Base-by-base conservation (phyloP, 2,888 invertebrate genomes). In the Callyntrura guangdongensis region DNA sequence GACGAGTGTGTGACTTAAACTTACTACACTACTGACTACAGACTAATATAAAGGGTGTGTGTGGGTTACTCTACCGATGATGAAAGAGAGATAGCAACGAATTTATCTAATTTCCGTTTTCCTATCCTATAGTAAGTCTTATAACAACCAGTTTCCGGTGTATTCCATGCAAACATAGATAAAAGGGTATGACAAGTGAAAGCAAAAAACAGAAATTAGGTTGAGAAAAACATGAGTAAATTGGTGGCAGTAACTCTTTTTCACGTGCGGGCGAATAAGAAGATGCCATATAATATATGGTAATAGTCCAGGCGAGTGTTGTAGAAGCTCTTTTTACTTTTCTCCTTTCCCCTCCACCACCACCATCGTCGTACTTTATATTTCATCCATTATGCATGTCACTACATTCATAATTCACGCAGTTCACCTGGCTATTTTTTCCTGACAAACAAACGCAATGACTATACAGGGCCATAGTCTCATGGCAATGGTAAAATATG, bases 351-450 rank as follows among this genome's bases (percentile, higher is more conserved):
- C n/a, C 36, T 56, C 56, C 25, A n/a, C n/a, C n/a, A n/a, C n/a
- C n/a, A n/a, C n/a, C n/a, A n/a, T n/a, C n/a, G n/a, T n/a, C n/a
- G n/a, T n/a, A n/a, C n/a, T n/a, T 25, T 79, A 87, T 79, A 79
- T 67, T 87, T 87, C 79, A 87, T 87, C 36, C 79, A 87, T 79
- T 79, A 87, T 87, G 79, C 67, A 86, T 74, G 53, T 53, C 14
- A 25, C 61, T 45, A 17, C 83, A 84, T 84, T 84, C 47, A 69
- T 84, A 84, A 67, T 79, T 53, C 27, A 53, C n/a, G 8, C 14
- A 6, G 8, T 79, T n/a, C 27, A 14, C 49, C n/a, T n/a, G 17
- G 8, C 49, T 74, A 74, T 20, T 49, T 49, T 74, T 69, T 0
- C n/a, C n/a, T n/a, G n/a, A 27, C 5, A 69, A 12, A 22, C 27